These are phyloP conservation scores for Actinostola sp. DNA, from an alignment of 92 coral and sea anemone species.

Conservation along the genomic window DNA sequence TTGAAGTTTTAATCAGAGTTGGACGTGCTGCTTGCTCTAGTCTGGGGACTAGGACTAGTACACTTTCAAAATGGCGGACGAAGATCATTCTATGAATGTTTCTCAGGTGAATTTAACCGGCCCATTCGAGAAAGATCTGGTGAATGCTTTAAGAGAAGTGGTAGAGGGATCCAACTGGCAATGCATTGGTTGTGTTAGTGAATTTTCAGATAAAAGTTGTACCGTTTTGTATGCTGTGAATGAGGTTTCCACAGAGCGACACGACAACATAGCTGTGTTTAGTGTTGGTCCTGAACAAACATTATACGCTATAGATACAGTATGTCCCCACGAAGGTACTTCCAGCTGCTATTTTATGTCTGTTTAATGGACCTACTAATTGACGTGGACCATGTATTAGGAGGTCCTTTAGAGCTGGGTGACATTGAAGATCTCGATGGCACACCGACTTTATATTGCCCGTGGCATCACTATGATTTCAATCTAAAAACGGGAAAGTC, in stretches of 20 bases:
- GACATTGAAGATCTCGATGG: slow-evolving; percentile 40
- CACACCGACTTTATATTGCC: slow-evolving; percentile 17
- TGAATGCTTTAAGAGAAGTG: slow-evolving; percentile 33
- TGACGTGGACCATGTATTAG: background rate
- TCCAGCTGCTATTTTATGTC: background rate
- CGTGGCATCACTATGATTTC: slow-evolving; percentile 43
- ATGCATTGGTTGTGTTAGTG: slow-evolving; percentile 9
- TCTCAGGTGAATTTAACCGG: background rate
- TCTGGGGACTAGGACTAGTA: background rate
- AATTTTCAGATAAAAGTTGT: slow-evolving; percentile 5
- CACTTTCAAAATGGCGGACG: slow-evolving; percentile 9
- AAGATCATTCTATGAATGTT: background rate
- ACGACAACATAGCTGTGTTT: slow-evolving; percentile 26
- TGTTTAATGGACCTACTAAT: background rate
- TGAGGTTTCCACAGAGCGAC: slow-evolving; percentile 4
- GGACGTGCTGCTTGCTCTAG: too few relatives aligned
- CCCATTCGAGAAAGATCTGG: slow-evolving; percentile 12
- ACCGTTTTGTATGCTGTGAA: slow-evolving; percentile 26
- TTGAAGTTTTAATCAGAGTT: too few relatives aligned
- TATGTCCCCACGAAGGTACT: slow-evolving; percentile 38
- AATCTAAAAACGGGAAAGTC: slow-evolving; percentile 28
- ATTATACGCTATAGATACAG: slow-evolving; percentile 26
- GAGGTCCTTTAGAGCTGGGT: slow-evolving; percentile 36
- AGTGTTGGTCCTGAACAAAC: background rate
- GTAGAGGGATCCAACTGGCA: slow-evolving; percentile 44